Conservation (phyloP, 2,888 invertebrate species). For the Harpalus rubripes region DNA sequence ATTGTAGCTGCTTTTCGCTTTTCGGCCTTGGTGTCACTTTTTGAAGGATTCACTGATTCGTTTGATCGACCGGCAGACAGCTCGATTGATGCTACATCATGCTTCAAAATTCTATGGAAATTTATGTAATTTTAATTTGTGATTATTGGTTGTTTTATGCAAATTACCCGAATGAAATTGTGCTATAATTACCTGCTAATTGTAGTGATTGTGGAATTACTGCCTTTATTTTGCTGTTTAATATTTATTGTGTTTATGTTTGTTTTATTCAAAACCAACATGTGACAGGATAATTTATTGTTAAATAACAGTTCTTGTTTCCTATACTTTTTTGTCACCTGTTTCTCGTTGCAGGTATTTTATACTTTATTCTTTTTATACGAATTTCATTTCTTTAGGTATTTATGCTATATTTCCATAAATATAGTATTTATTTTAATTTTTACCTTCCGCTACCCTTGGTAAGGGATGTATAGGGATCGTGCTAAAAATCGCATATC, state of each 20-base stretch:
- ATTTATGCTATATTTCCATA: too few relatives aligned
- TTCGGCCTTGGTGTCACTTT: slow-evolving; percentile 37
- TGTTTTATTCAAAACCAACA: slow-evolving; percentile 28
- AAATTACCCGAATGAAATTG: slow-evolving; percentile 27
- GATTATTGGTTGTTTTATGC: slow-evolving; percentile 44
- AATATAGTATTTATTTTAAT: too few relatives aligned
- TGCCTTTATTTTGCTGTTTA: slow-evolving; percentile 28
- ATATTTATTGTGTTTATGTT: slow-evolving; percentile 33
- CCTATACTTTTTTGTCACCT: too few relatives aligned
- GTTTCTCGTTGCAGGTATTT: too few relatives aligned
- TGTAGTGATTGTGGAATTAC: slow-evolving; percentile 31
- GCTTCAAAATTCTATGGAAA: slow-evolving; percentile 48
- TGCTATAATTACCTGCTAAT: slow-evolving; percentile 31
- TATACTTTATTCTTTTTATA: too few relatives aligned
- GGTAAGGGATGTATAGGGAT: too few relatives aligned
- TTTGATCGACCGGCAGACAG: slow-evolving; percentile 17
- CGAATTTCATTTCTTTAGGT: too few relatives aligned
- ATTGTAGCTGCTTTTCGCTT: background rate
- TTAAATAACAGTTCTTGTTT: background rate
- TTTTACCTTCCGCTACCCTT: too few relatives aligned
- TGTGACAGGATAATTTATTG: background rate
- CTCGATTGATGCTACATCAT: slow-evolving; percentile 17
- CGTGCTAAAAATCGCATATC: too few relatives aligned
- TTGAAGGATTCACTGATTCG: slow-evolving; percentile 39
- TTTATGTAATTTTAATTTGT: slow-evolving; percentile 49